Conservation (phyloP, 2,797 vertebrate species). For the Gallinago stenura region DNA sequence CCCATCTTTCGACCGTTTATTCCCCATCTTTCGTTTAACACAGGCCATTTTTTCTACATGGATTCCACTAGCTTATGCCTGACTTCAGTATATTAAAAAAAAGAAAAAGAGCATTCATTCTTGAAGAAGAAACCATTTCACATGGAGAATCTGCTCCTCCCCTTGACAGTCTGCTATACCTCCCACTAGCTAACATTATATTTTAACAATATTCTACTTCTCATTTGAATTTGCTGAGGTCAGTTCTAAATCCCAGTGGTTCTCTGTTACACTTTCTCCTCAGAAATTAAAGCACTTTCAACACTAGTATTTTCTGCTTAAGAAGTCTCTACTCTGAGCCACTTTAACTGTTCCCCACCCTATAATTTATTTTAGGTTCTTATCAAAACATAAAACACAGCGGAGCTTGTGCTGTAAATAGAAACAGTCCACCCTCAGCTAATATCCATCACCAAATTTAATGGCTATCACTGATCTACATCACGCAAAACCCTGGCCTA, state of each 20-base stretch:
- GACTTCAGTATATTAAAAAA: neutral
- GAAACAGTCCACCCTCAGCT: constrained; percentile 15
- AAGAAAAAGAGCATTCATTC: neutral
- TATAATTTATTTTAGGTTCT: constrained; percentile 27
- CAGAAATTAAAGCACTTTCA: neutral
- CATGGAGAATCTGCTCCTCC: neutral
- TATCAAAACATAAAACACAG: constrained; percentile 52
- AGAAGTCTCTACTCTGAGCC: neutral
- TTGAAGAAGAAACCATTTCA: neutral
- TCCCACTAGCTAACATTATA: neutral
- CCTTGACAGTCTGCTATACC: neutral
- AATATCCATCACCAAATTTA: neutral
- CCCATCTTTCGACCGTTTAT: neutral
- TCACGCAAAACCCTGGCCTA: neutral
- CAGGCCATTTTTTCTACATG: neutral
- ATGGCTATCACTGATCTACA: neutral
- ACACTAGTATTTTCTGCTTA: neutral
- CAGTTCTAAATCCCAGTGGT: neutral
- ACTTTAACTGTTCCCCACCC: neutral
- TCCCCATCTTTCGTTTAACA: neutral
- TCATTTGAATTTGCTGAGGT: neutral
- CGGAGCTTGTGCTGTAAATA: constrained; percentile 45
- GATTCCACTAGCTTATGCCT: neutral
- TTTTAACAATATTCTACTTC: neutral
- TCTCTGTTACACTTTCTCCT: neutral